Evolutionary conservation across 2,888 invertebrate genomes (phyloP), one percentile per base, ranked within the genome.

Genomic region (Idaea straminata): DNA sequence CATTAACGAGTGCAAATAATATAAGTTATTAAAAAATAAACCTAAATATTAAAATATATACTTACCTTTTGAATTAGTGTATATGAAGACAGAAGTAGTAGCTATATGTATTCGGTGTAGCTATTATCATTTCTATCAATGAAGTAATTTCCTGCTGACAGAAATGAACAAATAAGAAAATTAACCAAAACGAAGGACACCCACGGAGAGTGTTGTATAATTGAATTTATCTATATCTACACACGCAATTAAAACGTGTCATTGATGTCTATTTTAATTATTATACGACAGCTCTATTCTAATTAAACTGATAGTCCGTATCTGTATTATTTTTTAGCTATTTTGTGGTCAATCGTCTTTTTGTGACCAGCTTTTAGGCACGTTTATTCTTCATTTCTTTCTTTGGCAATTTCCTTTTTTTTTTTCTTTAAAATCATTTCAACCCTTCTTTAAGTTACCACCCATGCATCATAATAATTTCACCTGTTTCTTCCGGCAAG

Each of bases 401-500:
- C 25, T 25, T 1, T 25, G 47, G 13, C 47, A 47, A 47, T 13
- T 47, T 47, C 47, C 47, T 47, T 47, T 13, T 47, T 2, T n/a
- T 38, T 38, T 47, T 47, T 47, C 47, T 47, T 47, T 13, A 7
- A 47, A 47, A 47, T 47, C 47, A 47, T 47, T 6, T 47, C 7
- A 10, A 47, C 47, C 47, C 47, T 47, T 47, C 59, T 60, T 63
- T 66, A 66, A 63, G 63, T 64, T 38, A 15, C n/a, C 35, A 15
- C 35, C 15, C 62, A 47, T 34, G 13, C 38, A 47, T 47, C 10
- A 25, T 62, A 70, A 70, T 68, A 35, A 66, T 72, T 72, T 69
- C 87, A 88, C 91, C 87, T 87, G 87, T 77, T 74, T 68, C 80
- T 77, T 85, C 85, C 87, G 83, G 81, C 79, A 62, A 65, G 63